These are phyloP conservation scores for Drosophila pachea DNA, from an alignment of 1,140 invertebrate species.

Conservation along the genomic window DNA sequence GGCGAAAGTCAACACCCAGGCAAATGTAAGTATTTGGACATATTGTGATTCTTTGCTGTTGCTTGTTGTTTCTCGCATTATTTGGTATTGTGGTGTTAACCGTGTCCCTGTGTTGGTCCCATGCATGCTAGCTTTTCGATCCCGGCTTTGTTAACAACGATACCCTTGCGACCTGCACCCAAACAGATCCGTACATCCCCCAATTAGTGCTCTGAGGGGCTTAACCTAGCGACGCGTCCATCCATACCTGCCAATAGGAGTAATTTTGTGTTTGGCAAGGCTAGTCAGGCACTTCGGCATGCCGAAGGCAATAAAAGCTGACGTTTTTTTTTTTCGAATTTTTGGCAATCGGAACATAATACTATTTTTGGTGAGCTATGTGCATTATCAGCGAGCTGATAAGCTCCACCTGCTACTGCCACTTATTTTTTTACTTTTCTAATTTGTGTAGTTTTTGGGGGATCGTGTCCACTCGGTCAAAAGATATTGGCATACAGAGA, in stretches of 20 bases:
- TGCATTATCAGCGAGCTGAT: conserved; percentile 31
- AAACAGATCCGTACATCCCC: conserved; percentile 4
- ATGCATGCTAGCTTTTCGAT: conserved; percentile 28
- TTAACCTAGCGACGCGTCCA: neutral
- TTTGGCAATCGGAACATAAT: neutral
- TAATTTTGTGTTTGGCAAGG: neutral
- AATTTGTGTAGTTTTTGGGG: neutral
- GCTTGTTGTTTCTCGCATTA: neutral
- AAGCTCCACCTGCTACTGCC: conserved; percentile 11
- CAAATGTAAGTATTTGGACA: conserved; percentile 40
- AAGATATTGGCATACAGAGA: neutral
- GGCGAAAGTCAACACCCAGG: conserved; percentile 12
- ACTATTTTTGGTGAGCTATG: conserved; percentile 15
- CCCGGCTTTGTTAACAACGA: conserved; percentile 15
- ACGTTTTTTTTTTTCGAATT: conserved; percentile 9
- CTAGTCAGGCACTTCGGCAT: conserved; percentile 2
- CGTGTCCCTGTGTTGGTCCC: conserved; percentile 22
- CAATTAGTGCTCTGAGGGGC: neutral
- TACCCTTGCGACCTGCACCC: conserved; percentile 4
- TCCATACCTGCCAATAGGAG: neutral
- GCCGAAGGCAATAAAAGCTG: neutral
- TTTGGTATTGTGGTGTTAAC: conserved; percentile 18
- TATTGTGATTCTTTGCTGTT: conserved; percentile 2
- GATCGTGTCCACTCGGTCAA: conserved; percentile 16
- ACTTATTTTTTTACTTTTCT: conserved; percentile 5